Evolutionary conservation across 2,797 vertebrate species (phyloP), one percentile per base, ranked within the genome.

Genomic region (Sebastes steindachneri): DNA sequence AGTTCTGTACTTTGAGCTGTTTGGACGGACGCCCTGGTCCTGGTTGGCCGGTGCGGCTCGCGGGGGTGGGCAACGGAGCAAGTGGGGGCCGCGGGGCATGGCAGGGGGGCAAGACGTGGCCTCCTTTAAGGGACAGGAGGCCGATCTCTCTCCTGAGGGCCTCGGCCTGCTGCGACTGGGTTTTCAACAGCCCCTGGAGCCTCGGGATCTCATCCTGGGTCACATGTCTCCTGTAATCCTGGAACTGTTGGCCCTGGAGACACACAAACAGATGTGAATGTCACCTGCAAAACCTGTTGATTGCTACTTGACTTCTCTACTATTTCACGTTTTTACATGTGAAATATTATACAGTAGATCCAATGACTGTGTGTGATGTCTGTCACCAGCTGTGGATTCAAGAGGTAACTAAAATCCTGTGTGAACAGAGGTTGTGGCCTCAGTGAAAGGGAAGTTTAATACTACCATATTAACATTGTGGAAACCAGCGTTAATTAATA

Each of bases 221-320:
- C 8, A 29, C 77, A 71, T 25, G 86, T 62, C 63, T 88, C 17
- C 74, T 80, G 75, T 26, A 76, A 8, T 91, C 90, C 85, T 95
- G 94, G 84, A 97, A 95, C 87, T 96, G 95, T 41, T 66, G 54
- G 3, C 93, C 95, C 97, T 98, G 90, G 64, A 84, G 2, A 33
- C 31, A 65, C 37, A 82, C 15, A 74, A 2, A 72, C 79, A 28
- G 4, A 79, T 48, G 26, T 45, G 15, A 45, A 58, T 28, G 55
- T 58, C 23, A 0, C 55, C 26, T 29, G 26, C 28, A 28, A 19
- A 59, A 59, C 57, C 19, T 29, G 26, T 29, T 55, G 53, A 54
- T 45, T 45, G 41, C 41, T 45, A 7, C 41, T 17, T 45, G 41
- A 45, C 41, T 45, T 15, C 21, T 11, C 53, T 54, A 7, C 54